Conservation (phyloP, 2,888 invertebrate genomes). For the Tipula vernalis region DNA sequence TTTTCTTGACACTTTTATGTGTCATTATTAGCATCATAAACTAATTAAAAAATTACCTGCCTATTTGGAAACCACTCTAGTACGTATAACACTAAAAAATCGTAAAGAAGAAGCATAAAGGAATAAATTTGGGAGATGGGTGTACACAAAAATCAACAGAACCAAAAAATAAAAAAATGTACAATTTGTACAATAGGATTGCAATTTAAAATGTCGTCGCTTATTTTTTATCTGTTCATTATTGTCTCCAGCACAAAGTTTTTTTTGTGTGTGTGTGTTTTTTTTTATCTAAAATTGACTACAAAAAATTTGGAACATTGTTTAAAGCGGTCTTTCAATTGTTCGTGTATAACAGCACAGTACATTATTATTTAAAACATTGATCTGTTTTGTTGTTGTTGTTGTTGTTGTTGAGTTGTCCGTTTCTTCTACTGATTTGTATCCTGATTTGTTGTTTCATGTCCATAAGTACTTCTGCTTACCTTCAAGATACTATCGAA, state of each 20-base stretch:
- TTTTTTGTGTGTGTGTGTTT: background rate
- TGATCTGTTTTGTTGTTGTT: background rate
- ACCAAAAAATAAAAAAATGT: background rate
- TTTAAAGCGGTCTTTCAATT: background rate
- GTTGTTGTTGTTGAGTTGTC: background rate
- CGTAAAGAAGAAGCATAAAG: no score
- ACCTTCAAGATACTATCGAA: background rate
- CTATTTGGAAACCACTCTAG: no score
- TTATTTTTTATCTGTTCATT: background rate
- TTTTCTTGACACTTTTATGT: no score
- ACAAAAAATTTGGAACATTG: background rate
- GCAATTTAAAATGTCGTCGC: slow-evolving; percentile 1
- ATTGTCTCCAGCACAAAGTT: background rate
- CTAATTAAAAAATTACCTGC: no score
- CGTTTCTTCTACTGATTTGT: background rate
- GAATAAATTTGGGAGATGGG: background rate
- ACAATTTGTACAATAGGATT: background rate
- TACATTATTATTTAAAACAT: background rate
- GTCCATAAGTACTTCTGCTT: background rate
- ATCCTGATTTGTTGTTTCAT: background rate
- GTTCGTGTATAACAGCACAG: background rate
- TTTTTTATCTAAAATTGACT: background rate
- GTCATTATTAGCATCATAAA: no score
- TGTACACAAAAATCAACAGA: background rate
- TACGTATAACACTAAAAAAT: no score